Base-by-base conservation (phyloP, 2,888 invertebrate species). In the Microplitis deprimator region DNA sequence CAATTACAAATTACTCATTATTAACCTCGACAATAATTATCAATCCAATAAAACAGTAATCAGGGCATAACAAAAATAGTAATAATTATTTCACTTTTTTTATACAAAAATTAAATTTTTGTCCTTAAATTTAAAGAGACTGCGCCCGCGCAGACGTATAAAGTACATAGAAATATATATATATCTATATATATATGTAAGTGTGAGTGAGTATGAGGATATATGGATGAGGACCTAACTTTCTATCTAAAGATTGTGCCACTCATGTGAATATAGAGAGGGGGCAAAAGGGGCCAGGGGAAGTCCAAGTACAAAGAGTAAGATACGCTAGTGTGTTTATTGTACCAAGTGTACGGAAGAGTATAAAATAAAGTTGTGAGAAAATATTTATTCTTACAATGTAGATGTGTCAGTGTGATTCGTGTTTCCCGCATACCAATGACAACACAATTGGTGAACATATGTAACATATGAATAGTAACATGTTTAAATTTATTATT, bases 391-490 rank as follows among this genome's bases (percentile, higher is more conserved):
- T 70, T 70, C 70, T 41, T 70, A 50, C 29, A 59, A 60, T 70
- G 10, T 17, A 70, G 50, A 70, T 50, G 60, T 70, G 70, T 70
- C 50, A 50, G 70, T 70, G 50, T 60, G 70, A 70, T 70, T 60
- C 59, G 70, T 70, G 70, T 70, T 70, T 50, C 50, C 29, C 70
- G 60, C 70, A 70, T 70, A 50, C 70, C 70, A 70, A 70, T 70
- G 70, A 70, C 70, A 50, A 41, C 70, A 70, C 70, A 50, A 50
- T 70, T 41, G 70, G 59, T 50, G 59, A 70, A 60, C 50, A 70
- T 65, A 65, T 65, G 65, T 65, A 29, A 65, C 65, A 65, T 50
- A 50, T 65, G 65, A 65, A 65, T 65, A 65, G 38, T 29, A 65
- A 65, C 38, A 65, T 29, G 38, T 13, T 10, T 20, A 65, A 29